Base-by-base conservation (phyloP, 2,888 invertebrate genomes). In the Euproctis similis region DNA sequence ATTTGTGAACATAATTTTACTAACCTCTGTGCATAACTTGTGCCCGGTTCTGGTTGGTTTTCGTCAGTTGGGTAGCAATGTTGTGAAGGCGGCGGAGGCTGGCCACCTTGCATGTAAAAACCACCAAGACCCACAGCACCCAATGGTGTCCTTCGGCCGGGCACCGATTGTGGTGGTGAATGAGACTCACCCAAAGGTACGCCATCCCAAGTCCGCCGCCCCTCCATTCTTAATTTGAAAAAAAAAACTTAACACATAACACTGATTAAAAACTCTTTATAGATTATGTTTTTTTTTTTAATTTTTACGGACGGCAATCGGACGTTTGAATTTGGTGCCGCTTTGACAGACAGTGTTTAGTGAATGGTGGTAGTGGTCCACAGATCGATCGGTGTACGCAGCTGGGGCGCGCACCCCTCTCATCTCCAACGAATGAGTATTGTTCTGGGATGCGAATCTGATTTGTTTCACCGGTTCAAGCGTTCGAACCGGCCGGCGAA, bases 41-140 rank as follows among this genome's bases (percentile, higher is more conserved):
- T 88, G 18, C 86, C 87, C 8, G 88, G 88, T 63, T 91, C 90
- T 0, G 92, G 92, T 62, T 92, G 90, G 65, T 94, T 94, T 67
- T 94, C 94, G 59, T 94, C 94, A 3, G 91, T 90, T 66, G 77
- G 82, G 35, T 77, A 82, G 62, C 74, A 87, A 73, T 59, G 89
- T 62, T 87, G 87, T 18, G 85, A 86, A 39, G 80, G 74, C 14
- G 69, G 72, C 52, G 78, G 76, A 42, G 84, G 78, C 64, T 86
- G 84, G 28, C 87, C 87, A 36, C 86, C 86, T 63, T 92, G 93
- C 69, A 93, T 93, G 75, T 94, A 94, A 74, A 94, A 94, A n/a
- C 94, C 94, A 12, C 94, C 93, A 13, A 95, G 84, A 8, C 94
- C 94, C 12, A 95, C 94, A 4, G 93, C 90, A 7, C 94, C 93